Evolutionary conservation across 1,140 invertebrate species (phyloP).

Genomic region (Drosophila nebulosa): DNA sequence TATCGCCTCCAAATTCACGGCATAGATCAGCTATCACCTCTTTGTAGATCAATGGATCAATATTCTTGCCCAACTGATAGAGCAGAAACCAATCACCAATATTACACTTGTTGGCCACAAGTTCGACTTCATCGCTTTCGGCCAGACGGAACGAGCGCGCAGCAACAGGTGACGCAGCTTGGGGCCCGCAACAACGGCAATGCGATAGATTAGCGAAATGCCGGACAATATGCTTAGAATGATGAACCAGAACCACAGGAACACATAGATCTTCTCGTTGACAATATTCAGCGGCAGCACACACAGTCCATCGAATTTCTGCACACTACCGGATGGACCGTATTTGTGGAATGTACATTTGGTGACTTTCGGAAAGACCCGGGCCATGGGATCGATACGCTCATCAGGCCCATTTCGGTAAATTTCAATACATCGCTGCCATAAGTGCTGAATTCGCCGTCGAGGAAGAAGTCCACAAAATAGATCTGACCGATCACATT

Average conservation of each 20-base stretch:
- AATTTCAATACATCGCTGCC: constrained; percentile 91
- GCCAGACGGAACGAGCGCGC: constrained; percentile 91
- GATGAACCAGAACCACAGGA: constrained; percentile 98
- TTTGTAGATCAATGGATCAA: constrained; percentile 94
- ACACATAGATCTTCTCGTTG: constrained; percentile 98
- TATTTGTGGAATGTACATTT: constrained; percentile 96
- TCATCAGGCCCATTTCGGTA: constrained; percentile 92
- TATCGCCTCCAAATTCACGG: constrained; percentile 86
- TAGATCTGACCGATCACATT: constrained; percentile 96
- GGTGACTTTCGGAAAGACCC: constrained; percentile 94
- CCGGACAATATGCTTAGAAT: constrained; percentile 89
- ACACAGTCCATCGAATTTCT: constrained; percentile 94
- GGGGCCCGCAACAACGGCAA: constrained; percentile 88
- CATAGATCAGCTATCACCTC: constrained; percentile 91
- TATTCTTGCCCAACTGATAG: constrained; percentile 95
- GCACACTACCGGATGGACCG: constrained; percentile 93
- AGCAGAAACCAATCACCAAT: constrained; percentile 97
- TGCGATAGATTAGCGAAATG: constrained; percentile 89
- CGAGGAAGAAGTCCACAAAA: constrained; percentile 95
- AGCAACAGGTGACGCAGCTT: constrained; percentile 89
- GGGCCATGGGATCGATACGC: constrained; percentile 91
- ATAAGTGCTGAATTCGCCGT: constrained; percentile 93
- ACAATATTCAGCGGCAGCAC: constrained; percentile 94
- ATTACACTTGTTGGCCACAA: constrained; percentile 90
- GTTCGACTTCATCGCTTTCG: constrained; percentile 88